Conservation (phyloP, 1,140 invertebrate species). For the Drosophila ohnishii region DNA sequence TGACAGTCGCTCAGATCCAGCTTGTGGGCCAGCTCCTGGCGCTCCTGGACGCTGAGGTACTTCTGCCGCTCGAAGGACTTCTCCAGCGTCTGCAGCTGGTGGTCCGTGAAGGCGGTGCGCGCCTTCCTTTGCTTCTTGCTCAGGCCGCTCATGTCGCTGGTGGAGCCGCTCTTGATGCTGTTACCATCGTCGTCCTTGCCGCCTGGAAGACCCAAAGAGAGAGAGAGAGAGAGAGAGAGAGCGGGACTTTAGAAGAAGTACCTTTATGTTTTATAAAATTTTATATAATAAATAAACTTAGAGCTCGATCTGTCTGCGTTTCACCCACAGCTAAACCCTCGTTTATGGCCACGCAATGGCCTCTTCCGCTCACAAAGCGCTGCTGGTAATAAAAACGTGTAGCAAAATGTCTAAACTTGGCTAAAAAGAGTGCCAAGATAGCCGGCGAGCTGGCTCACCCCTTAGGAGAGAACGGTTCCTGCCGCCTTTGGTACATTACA, state of each 20-base stretch:
- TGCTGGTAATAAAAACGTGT: constrained; percentile 55
- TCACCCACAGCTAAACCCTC: constrained; percentile 27
- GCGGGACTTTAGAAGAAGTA: neutral
- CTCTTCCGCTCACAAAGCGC: constrained; percentile 53
- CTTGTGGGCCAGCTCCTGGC: constrained; percentile 98
- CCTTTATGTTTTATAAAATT: no score
- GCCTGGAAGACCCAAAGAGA: constrained; percentile 47
- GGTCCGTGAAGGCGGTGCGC: constrained; percentile 98
- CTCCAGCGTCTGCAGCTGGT: constrained; percentile 97
- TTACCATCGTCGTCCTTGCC: constrained; percentile 82
- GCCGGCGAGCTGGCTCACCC: constrained; percentile 3
- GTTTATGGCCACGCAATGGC: constrained; percentile 55
- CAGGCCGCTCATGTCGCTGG: constrained; percentile 83
- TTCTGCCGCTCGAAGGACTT: constrained; percentile 99
- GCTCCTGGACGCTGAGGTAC: constrained; percentile 98
- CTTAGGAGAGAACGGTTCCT: constrained; percentile 4
- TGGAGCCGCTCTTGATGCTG: constrained; percentile 82
- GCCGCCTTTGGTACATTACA: constrained; percentile 50
- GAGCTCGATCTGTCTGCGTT: constrained; percentile 12
- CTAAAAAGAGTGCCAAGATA: constrained; percentile 19
- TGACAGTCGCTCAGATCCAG: constrained; percentile 98
- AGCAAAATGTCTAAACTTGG: constrained; percentile 64
- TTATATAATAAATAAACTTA: neutral
- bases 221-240: neutral
- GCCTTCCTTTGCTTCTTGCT: constrained; percentile 98